A percentile compares a stretch with the other conserved stretches of the same genome.
Evolutionary conservation across 2,888 invertebrate genomes (phyloP).

Genomic region (Hirtodrosophila histrioides): DNA sequence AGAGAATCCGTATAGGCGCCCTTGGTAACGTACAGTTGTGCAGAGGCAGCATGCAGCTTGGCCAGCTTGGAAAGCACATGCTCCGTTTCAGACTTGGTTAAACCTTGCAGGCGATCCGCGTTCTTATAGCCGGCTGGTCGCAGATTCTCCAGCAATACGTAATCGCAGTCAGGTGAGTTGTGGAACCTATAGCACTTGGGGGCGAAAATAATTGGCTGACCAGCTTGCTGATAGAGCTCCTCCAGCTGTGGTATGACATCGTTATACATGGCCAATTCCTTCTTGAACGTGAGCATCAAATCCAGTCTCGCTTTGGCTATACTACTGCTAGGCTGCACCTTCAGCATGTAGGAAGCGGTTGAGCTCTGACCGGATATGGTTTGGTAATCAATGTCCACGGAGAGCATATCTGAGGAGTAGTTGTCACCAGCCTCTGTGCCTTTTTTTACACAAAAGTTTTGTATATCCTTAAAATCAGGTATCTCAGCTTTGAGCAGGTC

Average conservation of each 20-base stretch:
- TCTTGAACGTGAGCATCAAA: slow-evolving; percentile 61
- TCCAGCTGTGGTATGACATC: slow-evolving; percentile 59
- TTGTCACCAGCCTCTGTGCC: slow-evolving; percentile 71
- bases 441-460: slow-evolving; percentile 46
- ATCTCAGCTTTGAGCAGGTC: slow-evolving; percentile 49
- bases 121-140: slow-evolving; percentile 66
- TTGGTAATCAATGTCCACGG: slow-evolving; percentile 50
- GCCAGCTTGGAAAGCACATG: slow-evolving; percentile 74
- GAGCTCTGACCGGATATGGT: slow-evolving; percentile 12
- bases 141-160: slow-evolving; percentile 77
- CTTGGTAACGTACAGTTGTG: slow-evolving; percentile 57
- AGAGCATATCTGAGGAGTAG: slow-evolving; percentile 65
- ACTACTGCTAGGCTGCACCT: slow-evolving; percentile 35
- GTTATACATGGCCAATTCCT: slow-evolving; percentile 62
- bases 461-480: slow-evolving; percentile 49
- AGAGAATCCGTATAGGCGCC: slow-evolving; percentile 47
- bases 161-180: slow-evolving; percentile 39
- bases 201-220: slow-evolving; percentile 50
- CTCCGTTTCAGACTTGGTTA: slow-evolving; percentile 71
- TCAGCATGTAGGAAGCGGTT: slow-evolving; percentile 58
- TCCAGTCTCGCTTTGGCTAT: slow-evolving; percentile 21
- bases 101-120: slow-evolving; percentile 70
- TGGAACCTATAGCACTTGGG: slow-evolving; percentile 59
- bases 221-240: slow-evolving; percentile 54
- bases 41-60: slow-evolving; percentile 82